These are phyloP conservation scores for Potorous gilbertii DNA, from an alignment of 2,797 vertebrate species.

Conservation along the genomic window DNA sequence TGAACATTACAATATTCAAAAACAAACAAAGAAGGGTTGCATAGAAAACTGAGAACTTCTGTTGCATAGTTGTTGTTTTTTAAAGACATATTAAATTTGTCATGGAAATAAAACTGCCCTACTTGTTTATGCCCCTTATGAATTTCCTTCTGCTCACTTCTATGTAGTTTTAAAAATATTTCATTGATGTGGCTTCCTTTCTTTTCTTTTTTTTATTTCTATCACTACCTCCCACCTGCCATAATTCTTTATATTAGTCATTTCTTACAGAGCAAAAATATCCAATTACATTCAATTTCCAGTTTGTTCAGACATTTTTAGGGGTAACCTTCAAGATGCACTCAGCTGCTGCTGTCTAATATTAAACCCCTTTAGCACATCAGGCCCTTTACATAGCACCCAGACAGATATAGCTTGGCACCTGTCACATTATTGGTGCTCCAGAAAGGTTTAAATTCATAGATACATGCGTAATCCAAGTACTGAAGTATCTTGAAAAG, in stretches of 20 bases:
- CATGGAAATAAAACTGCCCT: not conserved
- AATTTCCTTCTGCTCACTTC: not conserved
- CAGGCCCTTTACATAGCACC: not conserved
- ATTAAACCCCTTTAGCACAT: not conserved
- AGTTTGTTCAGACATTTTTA: not conserved
- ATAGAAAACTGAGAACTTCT: not conserved
- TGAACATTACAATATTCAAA: not conserved
- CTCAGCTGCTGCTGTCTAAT: constrained; percentile 20
- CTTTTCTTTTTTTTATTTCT: not conserved
- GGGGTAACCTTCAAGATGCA: constrained; percentile 1
- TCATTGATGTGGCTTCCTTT: not conserved
- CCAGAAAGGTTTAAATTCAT: not conserved
- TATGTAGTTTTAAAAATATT: not conserved
- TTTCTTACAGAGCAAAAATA: not conserved
- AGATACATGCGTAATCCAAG: not conserved
- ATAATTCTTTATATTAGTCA: not conserved
- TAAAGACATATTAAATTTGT: not conserved
- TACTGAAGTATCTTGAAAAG: not conserved
- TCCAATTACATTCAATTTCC: not conserved
- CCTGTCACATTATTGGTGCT: not conserved
- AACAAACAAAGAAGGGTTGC: not conserved
- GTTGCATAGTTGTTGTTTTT: not conserved
- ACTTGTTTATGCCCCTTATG: not conserved
- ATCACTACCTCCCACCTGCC: not conserved
- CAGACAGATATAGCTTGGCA: not conserved